Conservation (phyloP, 1,140 invertebrate species). For the Saccostrea cuccullata region DNA sequence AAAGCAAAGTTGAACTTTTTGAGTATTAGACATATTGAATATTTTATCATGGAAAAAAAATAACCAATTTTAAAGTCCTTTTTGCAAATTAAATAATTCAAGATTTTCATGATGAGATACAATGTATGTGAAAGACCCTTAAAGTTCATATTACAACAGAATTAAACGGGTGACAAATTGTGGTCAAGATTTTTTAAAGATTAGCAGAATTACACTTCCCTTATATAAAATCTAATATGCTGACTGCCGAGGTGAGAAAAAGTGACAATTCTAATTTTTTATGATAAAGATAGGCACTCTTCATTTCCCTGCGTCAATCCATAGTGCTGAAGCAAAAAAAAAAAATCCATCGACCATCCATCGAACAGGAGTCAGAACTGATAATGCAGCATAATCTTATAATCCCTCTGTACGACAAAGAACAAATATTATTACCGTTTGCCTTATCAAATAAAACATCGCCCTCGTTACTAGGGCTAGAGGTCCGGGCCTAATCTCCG, state of each 20-base stretch:
- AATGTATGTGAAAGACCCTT: not conserved
- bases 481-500: constrained; percentile 12
- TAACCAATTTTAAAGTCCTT: too few relatives aligned
- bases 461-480: constrained; percentile 14
- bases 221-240: too few relatives aligned
- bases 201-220: too few relatives aligned
- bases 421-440: constrained; percentile 35
- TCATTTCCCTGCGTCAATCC: not conserved
- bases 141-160: not conserved
- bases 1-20: too few relatives aligned
- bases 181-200: not conserved
- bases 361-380: not conserved
- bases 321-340: not conserved
- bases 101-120: not conserved
- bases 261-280: not conserved
- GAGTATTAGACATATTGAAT: too few relatives aligned
- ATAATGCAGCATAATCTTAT: constrained; percentile 32
- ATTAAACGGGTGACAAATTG: not conserved
- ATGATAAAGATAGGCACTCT: not conserved
- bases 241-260: not conserved
- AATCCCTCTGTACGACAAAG: constrained; percentile 18
- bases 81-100: too few relatives aligned
- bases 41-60: too few relatives aligned
- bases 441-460: constrained; percentile 36
- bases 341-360: not conserved